These are phyloP conservation scores for Himalopsyche anomala DNA, from an alignment of 2,888 invertebrate genomes.

Conservation along the genomic window DNA sequence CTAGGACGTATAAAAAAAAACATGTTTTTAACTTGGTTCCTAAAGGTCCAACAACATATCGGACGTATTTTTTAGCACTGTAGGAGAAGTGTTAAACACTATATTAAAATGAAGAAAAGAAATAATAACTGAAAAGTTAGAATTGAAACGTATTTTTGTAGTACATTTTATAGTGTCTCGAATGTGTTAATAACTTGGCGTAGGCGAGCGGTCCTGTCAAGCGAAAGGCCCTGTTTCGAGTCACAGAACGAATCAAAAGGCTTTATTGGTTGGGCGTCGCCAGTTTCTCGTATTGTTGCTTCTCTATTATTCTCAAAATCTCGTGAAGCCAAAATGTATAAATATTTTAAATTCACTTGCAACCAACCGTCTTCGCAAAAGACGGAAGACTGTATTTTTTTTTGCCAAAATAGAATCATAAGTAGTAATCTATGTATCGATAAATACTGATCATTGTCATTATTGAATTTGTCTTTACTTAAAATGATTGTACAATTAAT, in stretches of 20 bases:
- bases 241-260: background rate
- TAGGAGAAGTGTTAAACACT: no score
- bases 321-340: slow-evolving; percentile 54
- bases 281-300: background rate
- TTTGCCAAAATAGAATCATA: background rate
- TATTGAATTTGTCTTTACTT: background rate
- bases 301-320: slow-evolving; percentile 44
- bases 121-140: no score
- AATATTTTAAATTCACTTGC: slow-evolving; percentile 55
- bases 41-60: no score
- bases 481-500: background rate
- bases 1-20: no score
- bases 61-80: no score
- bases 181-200: slow-evolving; percentile 23
- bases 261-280: slow-evolving; percentile 38
- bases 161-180: background rate
- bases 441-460: background rate
- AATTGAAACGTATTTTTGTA: no score
- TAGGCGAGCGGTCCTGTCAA: slow-evolving; percentile 46
- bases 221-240: slow-evolving; percentile 38
- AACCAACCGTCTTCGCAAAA: slow-evolving; percentile 28
- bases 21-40: no score
- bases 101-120: no score
- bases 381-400: slow-evolving; percentile 44
- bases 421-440: background rate